A percentile compares a stretch with the other conserved stretches of the same genome.
These are phyloP conservation scores for Lochmaea capreae DNA, from an alignment of 2,888 invertebrate genomes.

Conservation along the genomic window DNA sequence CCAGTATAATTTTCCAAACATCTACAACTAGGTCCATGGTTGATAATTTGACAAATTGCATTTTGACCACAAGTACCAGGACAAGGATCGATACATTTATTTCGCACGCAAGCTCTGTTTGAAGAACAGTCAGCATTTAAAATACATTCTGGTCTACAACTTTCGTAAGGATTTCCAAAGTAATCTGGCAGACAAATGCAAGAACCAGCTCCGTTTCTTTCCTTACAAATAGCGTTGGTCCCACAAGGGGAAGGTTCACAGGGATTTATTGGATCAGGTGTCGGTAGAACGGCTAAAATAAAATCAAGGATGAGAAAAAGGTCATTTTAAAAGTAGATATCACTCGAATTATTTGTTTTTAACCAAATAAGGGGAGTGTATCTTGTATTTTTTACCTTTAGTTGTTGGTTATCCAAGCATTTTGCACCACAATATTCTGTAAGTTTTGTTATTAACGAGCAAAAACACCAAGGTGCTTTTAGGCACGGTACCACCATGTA, in stretches of 20 bases:
- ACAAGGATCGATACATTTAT: conserved; percentile 77
- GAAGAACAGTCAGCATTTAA: conserved; percentile 76
- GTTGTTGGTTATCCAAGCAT: conserved; percentile 28
- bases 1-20: conserved; percentile 74
- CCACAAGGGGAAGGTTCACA: conserved; percentile 76
- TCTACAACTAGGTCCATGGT: conserved; percentile 75
- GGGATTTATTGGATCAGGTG: conserved; percentile 66
- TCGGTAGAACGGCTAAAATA: conserved; percentile 48
- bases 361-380: neutral
- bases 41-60: conserved; percentile 74
- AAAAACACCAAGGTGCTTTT: conserved; percentile 10
- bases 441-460: conserved; percentile 19
- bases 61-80: conserved; percentile 77
- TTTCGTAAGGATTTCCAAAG: conserved; percentile 82
- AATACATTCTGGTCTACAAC: conserved; percentile 77
- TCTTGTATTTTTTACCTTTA: neutral
- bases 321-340: conserved; percentile 2
- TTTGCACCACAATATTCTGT: neutral
- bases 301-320: conserved; percentile 22
- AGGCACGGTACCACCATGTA: conserved; percentile 14
- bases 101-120: conserved; percentile 72
- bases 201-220: conserved; percentile 78
- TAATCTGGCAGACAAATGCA: conserved; percentile 79
- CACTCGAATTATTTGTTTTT: neutral
- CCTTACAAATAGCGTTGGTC: conserved; percentile 78